Conservation (phyloP, 2,113 vertebrate genomes). For the Heterotilapia buettikoferi region DNA sequence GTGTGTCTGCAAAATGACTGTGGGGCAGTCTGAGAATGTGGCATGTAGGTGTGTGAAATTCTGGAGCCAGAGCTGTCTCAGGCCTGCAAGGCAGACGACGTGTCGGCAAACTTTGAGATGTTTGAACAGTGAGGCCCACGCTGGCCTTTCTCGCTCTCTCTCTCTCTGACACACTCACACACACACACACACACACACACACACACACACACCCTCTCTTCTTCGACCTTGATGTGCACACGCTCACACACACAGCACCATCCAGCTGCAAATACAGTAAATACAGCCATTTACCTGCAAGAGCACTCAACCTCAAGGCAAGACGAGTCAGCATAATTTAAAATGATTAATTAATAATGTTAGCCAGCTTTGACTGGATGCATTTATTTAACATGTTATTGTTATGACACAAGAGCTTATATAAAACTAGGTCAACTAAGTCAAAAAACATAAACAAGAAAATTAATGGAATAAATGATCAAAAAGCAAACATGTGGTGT, state of each 20-base stretch:
- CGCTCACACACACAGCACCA: slow-evolving; percentile 55
- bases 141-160: slow-evolving; percentile 8
- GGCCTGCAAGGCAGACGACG: slow-evolving; percentile 50
- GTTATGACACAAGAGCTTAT: background rate
- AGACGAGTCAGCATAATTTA: background rate
- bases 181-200: background rate
- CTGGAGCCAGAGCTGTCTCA: slow-evolving; percentile 48
- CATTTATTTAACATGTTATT: background rate
- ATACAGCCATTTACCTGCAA: background rate
- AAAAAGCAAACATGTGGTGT: background rate
- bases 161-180: background rate
- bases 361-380: background rate
- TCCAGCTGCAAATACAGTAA: slow-evolving; percentile 25
- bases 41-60: slow-evolving; percentile 66
- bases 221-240: background rate
- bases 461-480: background rate
- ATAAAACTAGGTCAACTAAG: background rate
- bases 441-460: background rate
- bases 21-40: slow-evolving; percentile 74
- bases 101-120: slow-evolving; percentile 60
- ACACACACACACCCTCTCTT: background rate
- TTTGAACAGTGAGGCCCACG: slow-evolving; percentile 67
- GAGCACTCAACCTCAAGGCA: background rate
- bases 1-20: slow-evolving; percentile 17
- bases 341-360: background rate